A percentile compares a stretch with the other conserved stretches of the same genome.
Evolutionary conservation across 30 jellyfish, hydroid and myxozoan species (phyloP).

Genomic region (Chrysaora quinquecirrha): DNA sequence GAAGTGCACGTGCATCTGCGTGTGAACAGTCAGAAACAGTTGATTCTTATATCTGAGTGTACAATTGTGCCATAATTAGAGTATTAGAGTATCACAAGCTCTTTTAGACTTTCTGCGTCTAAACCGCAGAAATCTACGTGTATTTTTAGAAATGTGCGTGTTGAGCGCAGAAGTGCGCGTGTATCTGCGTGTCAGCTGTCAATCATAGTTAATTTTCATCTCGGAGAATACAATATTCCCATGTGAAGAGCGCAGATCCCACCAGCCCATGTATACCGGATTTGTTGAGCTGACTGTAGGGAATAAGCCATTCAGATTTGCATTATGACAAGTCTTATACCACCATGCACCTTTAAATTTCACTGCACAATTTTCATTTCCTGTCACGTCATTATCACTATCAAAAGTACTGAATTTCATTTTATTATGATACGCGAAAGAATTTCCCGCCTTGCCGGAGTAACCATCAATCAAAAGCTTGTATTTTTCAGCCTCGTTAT

Average conservation of each 20-base stretch:
- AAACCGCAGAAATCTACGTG: too few relatives aligned
- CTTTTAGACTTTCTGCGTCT: too few relatives aligned
- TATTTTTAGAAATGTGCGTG: too few relatives aligned
- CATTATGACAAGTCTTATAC: slow-evolving; percentile 29
- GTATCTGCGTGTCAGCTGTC: too few relatives aligned
- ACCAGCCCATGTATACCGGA: slow-evolving; percentile 51
- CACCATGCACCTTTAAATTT: slow-evolving; percentile 68
- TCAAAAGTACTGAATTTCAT: slow-evolving; percentile 68
- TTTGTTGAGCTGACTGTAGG: slow-evolving; percentile 39
- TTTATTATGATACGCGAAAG: slow-evolving; percentile 35
- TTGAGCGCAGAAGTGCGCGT: too few relatives aligned
- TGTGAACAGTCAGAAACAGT: too few relatives aligned
- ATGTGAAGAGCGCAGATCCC: background rate
- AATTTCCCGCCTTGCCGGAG: slow-evolving; percentile 66
- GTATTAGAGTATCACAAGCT: too few relatives aligned
- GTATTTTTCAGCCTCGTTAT: slow-evolving; percentile 48
- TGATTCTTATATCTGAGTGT: too few relatives aligned
- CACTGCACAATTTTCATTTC: slow-evolving; percentile 43
- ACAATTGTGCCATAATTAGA: too few relatives aligned
- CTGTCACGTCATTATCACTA: slow-evolving; percentile 36
- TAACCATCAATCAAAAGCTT: slow-evolving; percentile 23
- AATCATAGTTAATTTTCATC: background rate
- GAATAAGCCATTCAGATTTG: slow-evolving; percentile 48
- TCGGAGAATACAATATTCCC: background rate
- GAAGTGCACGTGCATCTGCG: too few relatives aligned